Percentiles rank a stretch among this genome's conserved stretches.
These are phyloP conservation scores for Sycophila sp. DNA, from an alignment of 1,140 invertebrate species.

Conservation along the genomic window DNA sequence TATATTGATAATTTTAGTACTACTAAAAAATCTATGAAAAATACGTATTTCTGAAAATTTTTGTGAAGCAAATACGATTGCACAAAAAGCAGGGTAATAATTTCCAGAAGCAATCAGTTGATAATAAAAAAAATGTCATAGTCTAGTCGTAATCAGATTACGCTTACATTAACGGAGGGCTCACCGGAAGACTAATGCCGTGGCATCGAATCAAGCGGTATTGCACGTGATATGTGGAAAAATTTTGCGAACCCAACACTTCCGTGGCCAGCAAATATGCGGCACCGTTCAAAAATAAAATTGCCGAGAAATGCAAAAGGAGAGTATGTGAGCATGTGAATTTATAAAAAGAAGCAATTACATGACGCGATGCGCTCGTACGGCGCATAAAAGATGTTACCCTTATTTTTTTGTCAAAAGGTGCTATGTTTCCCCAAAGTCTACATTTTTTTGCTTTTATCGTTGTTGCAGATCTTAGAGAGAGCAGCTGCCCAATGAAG, in stretches of 20 bases:
- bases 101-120: no score
- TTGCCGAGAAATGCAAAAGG: not conserved
- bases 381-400: not conserved
- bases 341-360: not conserved
- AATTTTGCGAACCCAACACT: slow-evolving; percentile 11
- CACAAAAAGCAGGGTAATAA: no score
- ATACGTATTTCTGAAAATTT: no score
- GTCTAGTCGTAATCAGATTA: no score
- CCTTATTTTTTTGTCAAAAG: slow-evolving; percentile 1
- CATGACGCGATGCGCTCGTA: not conserved
- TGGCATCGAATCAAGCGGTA: not conserved
- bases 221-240: not conserved
- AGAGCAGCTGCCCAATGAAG: slow-evolving; percentile 21
- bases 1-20: no score
- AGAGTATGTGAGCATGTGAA: not conserved
- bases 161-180: no score
- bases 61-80: no score
- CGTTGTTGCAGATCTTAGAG: slow-evolving; percentile 3
- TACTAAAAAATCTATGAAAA: no score
- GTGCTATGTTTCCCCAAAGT: not conserved
- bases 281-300: not conserved
- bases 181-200: no score
- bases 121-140: no score
- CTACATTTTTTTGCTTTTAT: not conserved
- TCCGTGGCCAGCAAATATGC: slow-evolving; percentile 4